Evolutionary conservation across 2,113 vertebrate species (phyloP).

Genomic region (Eclectus roratus): DNA sequence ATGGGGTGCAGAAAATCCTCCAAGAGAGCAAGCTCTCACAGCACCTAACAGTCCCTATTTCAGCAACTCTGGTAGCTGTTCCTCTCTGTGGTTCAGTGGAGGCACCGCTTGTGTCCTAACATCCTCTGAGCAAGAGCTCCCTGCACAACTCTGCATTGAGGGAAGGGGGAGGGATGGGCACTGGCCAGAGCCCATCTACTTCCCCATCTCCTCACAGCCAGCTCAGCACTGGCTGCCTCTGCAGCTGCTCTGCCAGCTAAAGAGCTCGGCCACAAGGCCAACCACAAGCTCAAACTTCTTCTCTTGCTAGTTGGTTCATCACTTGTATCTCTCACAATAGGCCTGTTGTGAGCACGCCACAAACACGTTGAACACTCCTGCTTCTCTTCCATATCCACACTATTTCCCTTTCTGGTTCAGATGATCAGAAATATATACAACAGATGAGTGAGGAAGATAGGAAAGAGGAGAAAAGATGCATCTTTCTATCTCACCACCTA

Average conservation of each 20-base stretch:
- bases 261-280: background rate
- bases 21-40: conserved; percentile 1
- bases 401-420: background rate
- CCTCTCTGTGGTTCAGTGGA: conserved; percentile 61
- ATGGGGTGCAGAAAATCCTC: conserved; percentile 17
- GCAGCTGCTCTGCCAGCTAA: conserved; percentile 32
- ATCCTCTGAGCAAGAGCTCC: conserved; percentile 39
- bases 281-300: conserved; percentile 54
- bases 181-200: conserved; percentile 34
- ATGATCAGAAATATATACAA: background rate
- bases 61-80: conserved; percentile 58
- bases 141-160: background rate
- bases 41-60: conserved; percentile 38
- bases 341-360: background rate
- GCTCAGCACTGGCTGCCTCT: background rate
- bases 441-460: background rate
- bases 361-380: background rate
- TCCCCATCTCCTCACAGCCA: conserved; percentile 55
- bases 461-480: background rate
- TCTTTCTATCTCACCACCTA: background rate
- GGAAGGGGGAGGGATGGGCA: conserved; percentile 42
- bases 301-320: background rate
- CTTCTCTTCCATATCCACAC: background rate
- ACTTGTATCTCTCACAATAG: background rate
- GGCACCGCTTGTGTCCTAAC: conserved; percentile 42